Evolutionary conservation across 2,797 vertebrate genomes (phyloP), one percentile per base, ranked within the genome.

Genomic region (Phalloptychus januarius): DNA sequence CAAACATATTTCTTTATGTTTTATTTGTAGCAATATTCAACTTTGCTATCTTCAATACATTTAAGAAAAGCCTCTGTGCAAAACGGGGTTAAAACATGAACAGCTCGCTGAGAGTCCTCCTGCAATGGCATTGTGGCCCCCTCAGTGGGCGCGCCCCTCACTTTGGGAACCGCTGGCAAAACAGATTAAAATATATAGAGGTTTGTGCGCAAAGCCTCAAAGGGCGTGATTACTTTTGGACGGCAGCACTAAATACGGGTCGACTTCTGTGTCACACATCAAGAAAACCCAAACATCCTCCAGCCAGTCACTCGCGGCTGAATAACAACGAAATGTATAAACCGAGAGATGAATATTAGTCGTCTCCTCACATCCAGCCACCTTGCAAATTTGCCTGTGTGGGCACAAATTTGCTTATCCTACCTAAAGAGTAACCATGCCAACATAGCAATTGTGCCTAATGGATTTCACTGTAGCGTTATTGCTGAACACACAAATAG

Each of bases 381-480:
- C 86, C 90, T 86, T 89, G 81, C 91, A 87, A 80, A 91, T 93
- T 92, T 91, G 72, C 88, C 90, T 78, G 75, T 85, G 85, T 85
- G 86, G 80, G 88, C 86, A 90, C 72, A 86, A 93, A 93, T 95
- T 93, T 91, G 90, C 91, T 93, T 94, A 90, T 92, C 88, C 93
- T 84, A 86, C 88, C 83, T 83, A 89, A 93, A 95, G 87, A 63
- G 91, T 91, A 88, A 82, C 86, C 89, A 90, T 92, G 93, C 93
- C 92, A 92, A 91, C 91, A 85, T 90, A 89, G 93, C 92, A 94
- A 92, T 94, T 92, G 88, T 83, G 87, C 87, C 88, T 94, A 95
- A 95, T 94, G 94, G 94, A 91, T 95, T 95, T 93, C 85, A 79
- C 89, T 88, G 83, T 84, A 83, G 74, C 50, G 36, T 93, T 91